phyloP scores from a whole-genome alignment of 2,888 invertebrate genomes.

The Scaptomyza caliginosa region DNA sequence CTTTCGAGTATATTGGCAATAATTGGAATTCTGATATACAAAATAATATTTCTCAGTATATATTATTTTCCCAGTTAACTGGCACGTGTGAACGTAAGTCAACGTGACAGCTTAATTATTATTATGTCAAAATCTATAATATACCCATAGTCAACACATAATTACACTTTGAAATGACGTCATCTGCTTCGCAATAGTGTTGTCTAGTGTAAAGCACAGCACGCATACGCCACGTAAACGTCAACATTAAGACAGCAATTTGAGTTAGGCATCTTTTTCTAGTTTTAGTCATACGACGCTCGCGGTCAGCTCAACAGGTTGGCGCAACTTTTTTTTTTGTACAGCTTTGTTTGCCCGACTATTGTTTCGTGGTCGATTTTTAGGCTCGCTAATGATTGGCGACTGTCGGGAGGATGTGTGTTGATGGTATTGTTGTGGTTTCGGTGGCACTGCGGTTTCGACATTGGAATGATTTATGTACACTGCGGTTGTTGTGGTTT shows the following conservation, averaged over 20 bases:
- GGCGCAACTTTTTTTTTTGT: slow-evolving; percentile 29
- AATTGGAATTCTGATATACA: not conserved
- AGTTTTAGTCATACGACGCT: slow-evolving; percentile 58
- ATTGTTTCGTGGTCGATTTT: slow-evolving; percentile 45
- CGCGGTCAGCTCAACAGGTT: slow-evolving; percentile 58
- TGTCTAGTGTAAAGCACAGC: slow-evolving; percentile 51
- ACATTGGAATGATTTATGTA: slow-evolving; percentile 29
- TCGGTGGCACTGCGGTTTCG: slow-evolving; percentile 17
- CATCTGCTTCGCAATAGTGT: slow-evolving; percentile 19
- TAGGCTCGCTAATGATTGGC: slow-evolving; percentile 8
- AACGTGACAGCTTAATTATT: slow-evolving; percentile 16
- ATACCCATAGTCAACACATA: slow-evolving; percentile 8
- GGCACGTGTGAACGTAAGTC: slow-evolving; percentile 42
- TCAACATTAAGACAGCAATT: slow-evolving; percentile 11
- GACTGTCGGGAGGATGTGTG: slow-evolving; percentile 25
- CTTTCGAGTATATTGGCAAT: too few relatives aligned
- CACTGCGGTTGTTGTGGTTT: not conserved
- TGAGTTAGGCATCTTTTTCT: slow-evolving; percentile 23
- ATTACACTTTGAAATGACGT: slow-evolving; percentile 23
- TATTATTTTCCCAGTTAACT: slow-evolving; percentile 35
- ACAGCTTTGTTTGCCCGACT: slow-evolving; percentile 8
- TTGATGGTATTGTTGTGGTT: slow-evolving; percentile 20
- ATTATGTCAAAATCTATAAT: slow-evolving; percentile 28
- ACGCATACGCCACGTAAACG: slow-evolving; percentile 65
- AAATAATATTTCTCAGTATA: not conserved